phyloP scores from a whole-genome alignment of 2,888 invertebrate species.

The Pemphredon lugubris region DNA sequence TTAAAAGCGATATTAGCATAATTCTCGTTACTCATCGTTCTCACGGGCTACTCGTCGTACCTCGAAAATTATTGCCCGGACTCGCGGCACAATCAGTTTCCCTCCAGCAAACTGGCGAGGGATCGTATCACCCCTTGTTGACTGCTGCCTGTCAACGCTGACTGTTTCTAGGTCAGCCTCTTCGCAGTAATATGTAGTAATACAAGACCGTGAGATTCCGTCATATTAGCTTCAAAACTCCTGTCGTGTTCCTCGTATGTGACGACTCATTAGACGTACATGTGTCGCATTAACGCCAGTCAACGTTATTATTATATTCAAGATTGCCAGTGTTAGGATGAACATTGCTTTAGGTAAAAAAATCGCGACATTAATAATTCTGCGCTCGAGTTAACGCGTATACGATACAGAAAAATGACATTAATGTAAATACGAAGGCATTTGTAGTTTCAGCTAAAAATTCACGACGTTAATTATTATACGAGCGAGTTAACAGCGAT shows the following conservation, averaged over 20 bases:
- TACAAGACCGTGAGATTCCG: background rate
- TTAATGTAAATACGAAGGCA: no score
- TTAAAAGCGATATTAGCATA: constrained; percentile 12
- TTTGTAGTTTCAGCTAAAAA: no score
- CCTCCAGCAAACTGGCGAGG: constrained; percentile 32
- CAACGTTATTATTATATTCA: no score
- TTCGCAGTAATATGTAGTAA: constrained; percentile 19
- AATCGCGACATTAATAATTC: no score
- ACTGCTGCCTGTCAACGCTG: constrained; percentile 44
- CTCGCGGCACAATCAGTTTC: constrained; percentile 35
- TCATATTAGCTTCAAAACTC: constrained; percentile 25
- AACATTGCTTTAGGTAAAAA: no score
- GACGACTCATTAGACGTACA: constrained; percentile 3
- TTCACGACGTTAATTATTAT: no score
- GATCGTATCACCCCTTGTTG: constrained; percentile 49
- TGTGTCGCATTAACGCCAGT: background rate
- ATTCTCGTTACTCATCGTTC: constrained; percentile 1
- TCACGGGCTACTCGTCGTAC: constrained; percentile 3
- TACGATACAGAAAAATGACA: no score
- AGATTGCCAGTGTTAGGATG: no score
- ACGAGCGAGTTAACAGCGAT: no score
- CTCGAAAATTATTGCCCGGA: constrained; percentile 30
- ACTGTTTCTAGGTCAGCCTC: constrained; percentile 45
- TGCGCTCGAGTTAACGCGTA: no score
- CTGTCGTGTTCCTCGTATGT: background rate